Conservation (phyloP, 2,113 vertebrate species). For the Paradoxurus hermaphroditus region DNA sequence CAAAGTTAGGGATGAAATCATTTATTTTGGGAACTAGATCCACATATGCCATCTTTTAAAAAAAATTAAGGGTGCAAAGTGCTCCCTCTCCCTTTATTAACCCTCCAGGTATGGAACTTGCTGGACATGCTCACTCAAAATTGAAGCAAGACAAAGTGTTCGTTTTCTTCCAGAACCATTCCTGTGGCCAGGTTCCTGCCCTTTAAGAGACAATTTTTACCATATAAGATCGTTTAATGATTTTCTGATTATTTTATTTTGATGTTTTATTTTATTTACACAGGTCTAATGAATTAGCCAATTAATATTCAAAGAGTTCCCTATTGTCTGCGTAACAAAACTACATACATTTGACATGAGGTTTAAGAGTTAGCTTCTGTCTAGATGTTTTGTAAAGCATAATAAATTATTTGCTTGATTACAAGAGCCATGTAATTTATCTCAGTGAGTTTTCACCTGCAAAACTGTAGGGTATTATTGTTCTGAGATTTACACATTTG, state of each 20-base stretch:
- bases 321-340: not conserved
- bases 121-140: not conserved
- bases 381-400: not conserved
- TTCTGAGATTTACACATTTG: not conserved
- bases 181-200: not conserved
- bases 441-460: not conserved
- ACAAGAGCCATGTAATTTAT: not conserved
- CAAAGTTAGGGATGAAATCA: not conserved
- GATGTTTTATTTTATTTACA: not conserved
- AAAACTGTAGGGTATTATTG: not conserved
- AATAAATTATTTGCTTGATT: not conserved
- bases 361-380: slow-evolving; percentile 1
- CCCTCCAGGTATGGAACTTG: not conserved
- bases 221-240: not conserved
- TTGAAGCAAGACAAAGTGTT: not conserved
- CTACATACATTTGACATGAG: not conserved
- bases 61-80: not conserved
- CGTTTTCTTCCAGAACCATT: not conserved
- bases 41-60: not conserved
- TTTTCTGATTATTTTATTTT: slow-evolving; percentile 9
- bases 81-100: not conserved
- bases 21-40: not conserved
- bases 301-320: not conserved
- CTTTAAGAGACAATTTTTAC: not conserved
- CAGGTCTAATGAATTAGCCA: not conserved